Base-by-base conservation (phyloP, 2,113 vertebrate genomes). In the Triplophysa siluroides region DNA sequence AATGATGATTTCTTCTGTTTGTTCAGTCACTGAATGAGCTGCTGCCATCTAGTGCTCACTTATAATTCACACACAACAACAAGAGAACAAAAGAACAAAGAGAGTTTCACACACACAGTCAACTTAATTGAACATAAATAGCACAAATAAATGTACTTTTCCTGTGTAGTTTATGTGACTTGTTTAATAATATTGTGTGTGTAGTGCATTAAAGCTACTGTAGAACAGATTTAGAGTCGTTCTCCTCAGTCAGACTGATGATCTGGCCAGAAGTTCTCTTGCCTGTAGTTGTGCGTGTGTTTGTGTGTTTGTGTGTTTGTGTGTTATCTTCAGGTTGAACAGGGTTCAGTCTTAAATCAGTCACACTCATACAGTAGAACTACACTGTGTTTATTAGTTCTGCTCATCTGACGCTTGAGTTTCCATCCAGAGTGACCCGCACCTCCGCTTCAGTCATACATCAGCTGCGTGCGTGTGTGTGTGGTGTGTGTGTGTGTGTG, bases 11-110 rank as follows among this genome's bases (percentile, higher is more conserved):
- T 52, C 5, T 11, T 43, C 6, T 74, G n/a, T 18, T 71, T 50
- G 61, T 19, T 5, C 52, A 14, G 29, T 8, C 52, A 19, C 11
- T 47, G 72, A 62, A 45, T 26, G 54, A 45, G 8, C 21, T 75
- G 58, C 72, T 75, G 72, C 41, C 41, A 41, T 76, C 73, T 63
- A 26, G 41, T 76, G 73, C 45, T 45, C 13, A 75, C 21, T 19
- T 2, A n/a, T n/a, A 52, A 52, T 52, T 13, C 18, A 71, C 70
- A 60, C 1, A 73, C 54, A 50, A 18, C 43, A 8, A 9, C 8
- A n/a, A 23, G 5, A 21, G 2, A n/a, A 61, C 58, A 61, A n/a
- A 9, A 21, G 58, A 9, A n/a, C n/a, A n/a, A n/a, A 19, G 4
- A 21, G 8, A 21, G 16, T 21, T 21, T 23, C 21, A 18, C 16